Conservation (phyloP, 2,888 invertebrate genomes). For the Oasisia sp. region DNA sequence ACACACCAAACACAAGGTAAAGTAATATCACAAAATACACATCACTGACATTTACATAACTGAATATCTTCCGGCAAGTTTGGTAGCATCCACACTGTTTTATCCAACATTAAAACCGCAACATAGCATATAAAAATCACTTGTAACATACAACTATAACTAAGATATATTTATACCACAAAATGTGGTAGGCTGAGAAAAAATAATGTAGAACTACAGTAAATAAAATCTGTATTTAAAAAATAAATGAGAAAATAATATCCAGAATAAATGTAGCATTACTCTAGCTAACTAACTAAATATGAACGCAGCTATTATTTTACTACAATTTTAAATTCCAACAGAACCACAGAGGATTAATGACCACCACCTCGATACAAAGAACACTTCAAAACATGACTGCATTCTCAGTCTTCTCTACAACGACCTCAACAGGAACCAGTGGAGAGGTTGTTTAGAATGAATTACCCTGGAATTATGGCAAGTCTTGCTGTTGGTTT, state of each 20-base stretch:
- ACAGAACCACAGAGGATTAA: neutral
- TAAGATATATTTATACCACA: neutral
- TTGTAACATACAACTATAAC: neutral
- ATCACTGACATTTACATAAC: neutral
- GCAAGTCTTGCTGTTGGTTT: neutral
- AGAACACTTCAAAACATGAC: neutral
- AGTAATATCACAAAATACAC: neutral
- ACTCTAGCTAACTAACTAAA: neutral
- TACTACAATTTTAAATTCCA: neutral
- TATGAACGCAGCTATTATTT: neutral
- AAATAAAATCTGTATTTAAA: neutral
- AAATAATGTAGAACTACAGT: neutral
- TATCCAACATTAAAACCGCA: neutral
- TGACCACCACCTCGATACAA: neutral
- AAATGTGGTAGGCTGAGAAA: neutral
- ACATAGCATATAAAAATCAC: neutral
- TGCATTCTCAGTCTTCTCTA: neutral
- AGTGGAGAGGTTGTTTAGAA: neutral
- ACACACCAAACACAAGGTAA: neutral
- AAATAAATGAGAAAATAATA: neutral
- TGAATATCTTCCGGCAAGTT: neutral
- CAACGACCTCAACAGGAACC: neutral
- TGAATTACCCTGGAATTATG: neutral
- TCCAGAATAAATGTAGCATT: neutral
- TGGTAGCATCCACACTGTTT: neutral